Evolutionary conservation across 2,113 vertebrate species (phyloP).

Genomic region (Microcebus murinus): DNA sequence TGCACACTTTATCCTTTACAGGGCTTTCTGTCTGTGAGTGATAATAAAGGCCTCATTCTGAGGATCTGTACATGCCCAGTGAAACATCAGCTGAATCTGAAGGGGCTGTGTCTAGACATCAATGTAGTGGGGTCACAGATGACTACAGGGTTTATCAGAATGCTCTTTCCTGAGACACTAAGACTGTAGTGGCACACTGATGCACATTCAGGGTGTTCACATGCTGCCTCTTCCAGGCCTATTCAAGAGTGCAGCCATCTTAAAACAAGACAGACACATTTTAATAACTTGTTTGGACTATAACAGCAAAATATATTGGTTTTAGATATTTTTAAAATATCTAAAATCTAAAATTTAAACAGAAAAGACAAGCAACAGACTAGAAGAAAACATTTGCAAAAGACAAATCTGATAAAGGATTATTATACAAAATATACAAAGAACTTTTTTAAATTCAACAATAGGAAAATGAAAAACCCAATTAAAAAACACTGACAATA

Average conservation of each 20-base stretch:
- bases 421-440: neutral
- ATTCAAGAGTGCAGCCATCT: neutral
- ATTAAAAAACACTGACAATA: neutral
- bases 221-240: neutral
- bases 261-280: neutral
- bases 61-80: neutral
- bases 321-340: neutral
- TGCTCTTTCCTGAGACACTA: neutral
- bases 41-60: neutral
- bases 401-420: neutral
- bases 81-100: neutral
- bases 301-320: neutral
- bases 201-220: neutral
- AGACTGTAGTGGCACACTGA: neutral
- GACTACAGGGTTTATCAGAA: neutral
- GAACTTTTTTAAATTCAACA: slow-evolving; percentile 15
- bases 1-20: neutral
- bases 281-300: neutral
- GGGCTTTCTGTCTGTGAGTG: neutral
- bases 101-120: neutral
- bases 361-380: neutral
- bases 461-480: neutral
- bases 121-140: neutral
- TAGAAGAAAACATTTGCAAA: neutral
- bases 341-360: too few relatives aligned